These are phyloP conservation scores for Paratrypauchen microcephalus DNA, from an alignment of 2,797 vertebrate species.

Conservation along the genomic window DNA sequence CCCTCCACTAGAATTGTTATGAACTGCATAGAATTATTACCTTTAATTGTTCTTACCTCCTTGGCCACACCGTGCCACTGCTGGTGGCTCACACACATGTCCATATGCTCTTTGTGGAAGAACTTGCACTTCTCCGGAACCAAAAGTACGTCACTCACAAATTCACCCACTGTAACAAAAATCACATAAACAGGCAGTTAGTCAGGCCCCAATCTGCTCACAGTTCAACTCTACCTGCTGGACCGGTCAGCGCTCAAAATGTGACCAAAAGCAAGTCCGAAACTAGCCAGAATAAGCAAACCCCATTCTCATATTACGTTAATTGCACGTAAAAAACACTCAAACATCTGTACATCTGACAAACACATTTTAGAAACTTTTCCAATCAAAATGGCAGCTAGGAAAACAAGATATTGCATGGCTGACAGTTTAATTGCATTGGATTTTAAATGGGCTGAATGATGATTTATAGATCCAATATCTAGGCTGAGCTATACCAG, in stretches of 20 bases:
- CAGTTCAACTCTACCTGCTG: background rate
- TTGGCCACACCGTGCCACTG: constrained; percentile 91
- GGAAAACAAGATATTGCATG: constrained; percentile 43
- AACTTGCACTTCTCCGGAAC: constrained; percentile 96
- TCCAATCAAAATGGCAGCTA: constrained; percentile 36
- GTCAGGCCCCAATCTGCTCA: constrained; percentile 25
- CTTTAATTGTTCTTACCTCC: constrained; percentile 79
- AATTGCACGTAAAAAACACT: background rate
- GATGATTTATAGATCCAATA: constrained; percentile 4
- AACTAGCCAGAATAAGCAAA: background rate
- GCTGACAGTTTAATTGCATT: background rate
- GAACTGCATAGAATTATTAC: too few species aligned
- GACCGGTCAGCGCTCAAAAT: constrained; percentile 25
- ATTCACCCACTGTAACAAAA: constrained; percentile 89
- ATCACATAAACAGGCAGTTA: constrained; percentile 41
- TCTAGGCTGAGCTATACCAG: background rate
- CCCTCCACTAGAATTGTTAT: too few species aligned
- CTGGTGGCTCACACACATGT: constrained; percentile 90
- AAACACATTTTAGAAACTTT: background rate
- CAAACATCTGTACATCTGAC: background rate
- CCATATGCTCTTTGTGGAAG: constrained; percentile 93
- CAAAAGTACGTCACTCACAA: constrained; percentile 93
- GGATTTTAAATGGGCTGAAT: background rate
- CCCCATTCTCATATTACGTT: background rate
- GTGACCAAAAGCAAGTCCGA: constrained; percentile 41